Evolutionary conservation across 2,797 vertebrate genomes (phyloP).

Genomic region (Premnoplex brunnescens): DNA sequence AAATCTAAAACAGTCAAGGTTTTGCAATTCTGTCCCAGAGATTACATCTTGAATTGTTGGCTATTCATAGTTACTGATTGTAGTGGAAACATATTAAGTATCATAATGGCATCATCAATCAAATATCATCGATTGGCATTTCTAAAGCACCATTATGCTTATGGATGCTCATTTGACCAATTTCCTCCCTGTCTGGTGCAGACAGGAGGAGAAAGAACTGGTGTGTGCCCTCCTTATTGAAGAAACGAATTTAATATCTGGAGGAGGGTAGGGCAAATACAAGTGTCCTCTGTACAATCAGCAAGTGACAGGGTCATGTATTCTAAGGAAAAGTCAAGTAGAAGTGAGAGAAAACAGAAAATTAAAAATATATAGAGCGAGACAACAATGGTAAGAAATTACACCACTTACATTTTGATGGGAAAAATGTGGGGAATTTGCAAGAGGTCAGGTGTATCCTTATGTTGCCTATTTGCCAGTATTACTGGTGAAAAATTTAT

Average conservation of each 20-base stretch:
- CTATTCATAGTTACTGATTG: neutral
- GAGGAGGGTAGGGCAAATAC: neutral
- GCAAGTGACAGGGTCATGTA: neutral
- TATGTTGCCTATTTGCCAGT: neutral
- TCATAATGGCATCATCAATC: constrained; percentile 32
- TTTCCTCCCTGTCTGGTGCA: neutral
- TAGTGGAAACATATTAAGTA: constrained; percentile 22
- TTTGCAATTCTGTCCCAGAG: constrained; percentile 18
- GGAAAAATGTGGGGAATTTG: neutral
- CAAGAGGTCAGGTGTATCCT: neutral
- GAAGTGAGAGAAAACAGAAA: neutral
- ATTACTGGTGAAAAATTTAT: neutral
- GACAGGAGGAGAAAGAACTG: neutral
- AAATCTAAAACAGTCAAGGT: neutral
- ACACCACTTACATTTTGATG: neutral
- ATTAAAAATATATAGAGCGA: neutral
- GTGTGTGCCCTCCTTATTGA: neutral
- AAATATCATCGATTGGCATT: neutral
- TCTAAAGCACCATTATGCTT: neutral
- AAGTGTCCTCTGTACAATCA: neutral
- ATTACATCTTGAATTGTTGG: constrained; percentile 10
- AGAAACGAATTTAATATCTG: neutral
- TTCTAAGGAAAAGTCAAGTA: neutral
- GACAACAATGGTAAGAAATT: neutral
- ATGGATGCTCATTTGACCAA: neutral